These are phyloP conservation scores for Alaudala cheleensis DNA, from an alignment of 2,113 vertebrate species.

Conservation along the genomic window DNA sequence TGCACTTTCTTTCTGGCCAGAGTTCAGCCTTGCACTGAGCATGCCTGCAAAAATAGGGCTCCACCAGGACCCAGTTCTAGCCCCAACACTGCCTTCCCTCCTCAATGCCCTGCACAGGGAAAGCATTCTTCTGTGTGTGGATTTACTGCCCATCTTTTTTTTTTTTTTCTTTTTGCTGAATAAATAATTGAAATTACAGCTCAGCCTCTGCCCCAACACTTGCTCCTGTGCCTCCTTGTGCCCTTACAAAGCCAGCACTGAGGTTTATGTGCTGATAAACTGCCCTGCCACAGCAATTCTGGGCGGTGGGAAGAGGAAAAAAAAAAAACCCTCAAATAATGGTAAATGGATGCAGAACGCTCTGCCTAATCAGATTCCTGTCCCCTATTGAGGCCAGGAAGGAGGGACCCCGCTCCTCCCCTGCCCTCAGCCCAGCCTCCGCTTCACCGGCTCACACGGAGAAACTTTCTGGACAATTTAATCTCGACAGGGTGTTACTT, in stretches of 20 bases:
- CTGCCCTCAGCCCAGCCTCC: slow-evolving; percentile 75
- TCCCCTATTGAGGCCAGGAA: slow-evolving; percentile 53
- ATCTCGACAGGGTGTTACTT: slow-evolving; percentile 81
- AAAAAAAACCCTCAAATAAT: background rate
- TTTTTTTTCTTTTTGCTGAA: background rate
- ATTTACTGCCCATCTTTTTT: background rate
- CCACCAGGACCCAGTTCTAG: background rate
- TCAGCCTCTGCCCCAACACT: background rate
- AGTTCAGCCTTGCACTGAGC: background rate
- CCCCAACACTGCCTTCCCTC: background rate
- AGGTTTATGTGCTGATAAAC: background rate
- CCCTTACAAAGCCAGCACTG: background rate
- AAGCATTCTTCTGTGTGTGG: background rate
- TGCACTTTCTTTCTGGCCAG: rapidly evolving
- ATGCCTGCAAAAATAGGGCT: background rate
- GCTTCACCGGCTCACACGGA: slow-evolving; percentile 78
- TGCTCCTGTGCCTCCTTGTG: background rate
- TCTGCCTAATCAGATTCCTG: slow-evolving; percentile 68
- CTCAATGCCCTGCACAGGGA: rapidly evolving
- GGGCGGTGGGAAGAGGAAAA: background rate
- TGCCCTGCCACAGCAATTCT: background rate
- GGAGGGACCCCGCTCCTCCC: slow-evolving; percentile 51
- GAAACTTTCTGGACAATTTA: slow-evolving; percentile 87
- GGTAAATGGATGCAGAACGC: slow-evolving; percentile 52
- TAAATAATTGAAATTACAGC: background rate